Percentiles rank a stretch among this genome's conserved stretches.
phyloP scores from a whole-genome alignment of 2,888 invertebrate genomes.

The Mimas tiliae region DNA sequence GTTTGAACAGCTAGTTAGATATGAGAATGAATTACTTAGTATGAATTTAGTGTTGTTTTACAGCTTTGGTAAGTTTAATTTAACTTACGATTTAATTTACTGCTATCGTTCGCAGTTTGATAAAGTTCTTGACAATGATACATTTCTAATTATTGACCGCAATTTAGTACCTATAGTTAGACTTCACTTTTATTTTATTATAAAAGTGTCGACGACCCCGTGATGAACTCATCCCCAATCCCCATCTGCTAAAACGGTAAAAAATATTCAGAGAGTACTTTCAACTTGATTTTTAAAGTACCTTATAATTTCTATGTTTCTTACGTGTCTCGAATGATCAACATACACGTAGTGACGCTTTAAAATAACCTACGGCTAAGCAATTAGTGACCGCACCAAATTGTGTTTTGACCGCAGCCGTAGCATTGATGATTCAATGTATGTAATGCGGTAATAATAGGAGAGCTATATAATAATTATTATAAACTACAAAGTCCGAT shows the following conservation, averaged over 20 bases:
- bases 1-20: too few relatives aligned
- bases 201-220: not conserved
- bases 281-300: too few relatives aligned
- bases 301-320: not conserved
- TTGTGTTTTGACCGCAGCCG: conserved; percentile 19
- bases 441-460: not conserved
- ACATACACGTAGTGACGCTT: not conserved
- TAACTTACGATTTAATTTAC: too few relatives aligned
- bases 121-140: too few relatives aligned
- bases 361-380: not conserved
- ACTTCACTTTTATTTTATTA: not conserved
- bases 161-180: too few relatives aligned
- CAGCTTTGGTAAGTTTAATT: too few relatives aligned
- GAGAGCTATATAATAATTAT: not conserved
- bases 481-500: not conserved
- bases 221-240: not conserved
- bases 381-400: conserved; percentile 13
- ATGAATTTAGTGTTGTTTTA: too few relatives aligned
- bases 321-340: not conserved
- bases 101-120: too few relatives aligned
- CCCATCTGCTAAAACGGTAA: not conserved
- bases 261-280: not conserved
- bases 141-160: too few relatives aligned
- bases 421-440: conserved; percentile 8
- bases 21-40: too few relatives aligned